These are phyloP conservation scores for Smittia sp. DNA, from an alignment of 2,888 invertebrate species.

Conservation along the genomic window DNA sequence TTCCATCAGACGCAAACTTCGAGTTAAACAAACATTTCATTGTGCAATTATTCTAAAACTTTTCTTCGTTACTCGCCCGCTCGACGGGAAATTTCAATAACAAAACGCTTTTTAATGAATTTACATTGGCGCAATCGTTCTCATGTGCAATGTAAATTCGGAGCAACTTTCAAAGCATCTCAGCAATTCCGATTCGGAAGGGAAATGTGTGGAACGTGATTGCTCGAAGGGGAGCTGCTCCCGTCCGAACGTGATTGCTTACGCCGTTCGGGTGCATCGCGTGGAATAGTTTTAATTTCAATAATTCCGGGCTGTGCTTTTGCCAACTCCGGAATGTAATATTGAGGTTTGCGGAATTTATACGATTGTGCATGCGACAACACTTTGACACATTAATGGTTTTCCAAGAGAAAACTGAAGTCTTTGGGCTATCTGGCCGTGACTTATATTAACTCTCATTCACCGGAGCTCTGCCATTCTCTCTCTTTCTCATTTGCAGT, in stretches of 20 bases:
- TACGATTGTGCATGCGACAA: neutral
- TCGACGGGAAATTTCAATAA: neutral
- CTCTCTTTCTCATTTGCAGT: too few relatives aligned
- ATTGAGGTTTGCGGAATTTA: neutral
- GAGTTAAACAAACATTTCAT: too few relatives aligned
- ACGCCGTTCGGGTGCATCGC: neutral
- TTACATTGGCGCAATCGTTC: neutral
- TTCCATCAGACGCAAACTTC: neutral
- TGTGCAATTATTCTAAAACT: neutral
- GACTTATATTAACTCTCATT: too few relatives aligned
- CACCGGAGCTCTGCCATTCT: too few relatives aligned
- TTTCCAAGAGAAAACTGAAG: too few relatives aligned
- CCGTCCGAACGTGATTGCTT: constrained; percentile 21
- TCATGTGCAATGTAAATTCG: neutral
- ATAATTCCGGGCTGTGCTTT: neutral
- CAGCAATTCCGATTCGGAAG: neutral
- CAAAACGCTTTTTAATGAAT: neutral
- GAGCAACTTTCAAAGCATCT: neutral
- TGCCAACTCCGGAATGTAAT: neutral
- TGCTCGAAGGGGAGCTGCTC: neutral
- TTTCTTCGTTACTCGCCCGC: neutral
- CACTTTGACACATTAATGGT: too few relatives aligned
- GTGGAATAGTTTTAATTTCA: constrained; percentile 14
- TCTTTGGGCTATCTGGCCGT: too few relatives aligned
- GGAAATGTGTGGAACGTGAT: constrained; percentile 27